Evolutionary conservation across 2,797 vertebrate genomes (phyloP), one percentile per base, ranked within the genome.

Genomic region (Heliangelus exortis): DNA sequence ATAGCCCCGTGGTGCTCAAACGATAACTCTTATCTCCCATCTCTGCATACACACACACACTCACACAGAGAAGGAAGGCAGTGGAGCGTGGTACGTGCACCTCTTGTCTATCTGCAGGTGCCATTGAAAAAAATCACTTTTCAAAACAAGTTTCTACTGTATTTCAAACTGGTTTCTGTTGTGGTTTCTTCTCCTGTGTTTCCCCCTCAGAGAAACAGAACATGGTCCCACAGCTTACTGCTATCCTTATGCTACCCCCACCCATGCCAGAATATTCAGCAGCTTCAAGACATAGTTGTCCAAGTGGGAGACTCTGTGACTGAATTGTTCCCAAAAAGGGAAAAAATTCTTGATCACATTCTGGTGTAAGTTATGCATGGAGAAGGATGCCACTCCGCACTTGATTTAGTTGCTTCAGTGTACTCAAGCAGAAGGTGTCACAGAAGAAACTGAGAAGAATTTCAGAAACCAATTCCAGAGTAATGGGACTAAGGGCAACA

Each of bases 71-170:
- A 47, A 75, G 73, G 78, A 71, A 75, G 57, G 7, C 45, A 69
- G 62, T 31, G 51, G 51, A 74, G 67, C 67, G 55, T 47, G 23
- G 53, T 3, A 41, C 21, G 3, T 2, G 55, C 39, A 33, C 18
- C 22, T 68, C 33, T 10, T 6, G 33, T 6, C 45, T 63, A n/a
- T 22, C 22, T 20, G 72, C 72, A 86, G 66, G n/a, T 89, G 77
- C 41, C 54, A 28, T 59, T 78, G 15, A 4, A 48, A 58, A 6
- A 4, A 0, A 20, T 71, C 29, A 3, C 3, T 58, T 65, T 34
- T 25, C 25, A 5, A 19, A 57, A 34, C 7, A 45, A 9, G 25
- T 28, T n/a, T 2, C 10, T 10, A 0, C 13, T 43, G 4, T 7
- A 15, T 23, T 67, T 45, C 15, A 21, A 28, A 19, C 2, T 34